A percentile compares a stretch with the other conserved stretches of the same genome.
These are phyloP conservation scores for Phasianus colchicus DNA, from an alignment of 2,113 vertebrate species.

Conservation along the genomic window DNA sequence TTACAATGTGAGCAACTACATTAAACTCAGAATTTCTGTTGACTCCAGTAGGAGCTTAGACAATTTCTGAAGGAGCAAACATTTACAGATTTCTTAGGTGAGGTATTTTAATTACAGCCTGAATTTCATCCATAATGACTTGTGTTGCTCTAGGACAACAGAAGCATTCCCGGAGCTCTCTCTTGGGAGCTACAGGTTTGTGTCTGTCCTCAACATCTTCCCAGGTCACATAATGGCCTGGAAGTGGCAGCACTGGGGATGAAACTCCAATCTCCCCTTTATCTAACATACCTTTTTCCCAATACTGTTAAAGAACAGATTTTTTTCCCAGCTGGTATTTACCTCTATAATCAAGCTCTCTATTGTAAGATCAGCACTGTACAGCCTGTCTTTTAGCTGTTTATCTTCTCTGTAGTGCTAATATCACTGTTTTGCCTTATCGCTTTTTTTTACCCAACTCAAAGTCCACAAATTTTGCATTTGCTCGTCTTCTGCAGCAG, in stretches of 20 bases:
- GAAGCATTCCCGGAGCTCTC: not conserved
- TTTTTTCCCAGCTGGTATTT: not conserved
- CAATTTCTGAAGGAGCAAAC: not conserved
- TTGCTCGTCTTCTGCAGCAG: not conserved
- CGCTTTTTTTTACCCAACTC: not conserved
- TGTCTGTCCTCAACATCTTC: not conserved
- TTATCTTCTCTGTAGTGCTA: not conserved
- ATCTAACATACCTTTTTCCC: not conserved
- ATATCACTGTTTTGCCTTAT: not conserved
- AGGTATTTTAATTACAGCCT: not conserved
- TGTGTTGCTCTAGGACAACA: not conserved
- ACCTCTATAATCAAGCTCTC: not conserved
- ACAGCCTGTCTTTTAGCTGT: not conserved
- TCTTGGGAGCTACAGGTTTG: not conserved
- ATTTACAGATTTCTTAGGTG: not conserved
- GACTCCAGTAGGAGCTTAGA: not conserved
- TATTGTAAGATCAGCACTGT: not conserved
- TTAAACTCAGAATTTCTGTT: not conserved
- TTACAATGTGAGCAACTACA: not conserved
- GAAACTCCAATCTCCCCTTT: not conserved
- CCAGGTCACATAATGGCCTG: not conserved
- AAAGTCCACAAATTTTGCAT: not conserved
- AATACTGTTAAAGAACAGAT: not conserved
- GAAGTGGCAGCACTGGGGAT: not conserved
- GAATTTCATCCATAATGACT: not conserved